phyloP scores from a whole-genome alignment of 2,888 invertebrate species.

The Frankliniella fusca region DNA sequence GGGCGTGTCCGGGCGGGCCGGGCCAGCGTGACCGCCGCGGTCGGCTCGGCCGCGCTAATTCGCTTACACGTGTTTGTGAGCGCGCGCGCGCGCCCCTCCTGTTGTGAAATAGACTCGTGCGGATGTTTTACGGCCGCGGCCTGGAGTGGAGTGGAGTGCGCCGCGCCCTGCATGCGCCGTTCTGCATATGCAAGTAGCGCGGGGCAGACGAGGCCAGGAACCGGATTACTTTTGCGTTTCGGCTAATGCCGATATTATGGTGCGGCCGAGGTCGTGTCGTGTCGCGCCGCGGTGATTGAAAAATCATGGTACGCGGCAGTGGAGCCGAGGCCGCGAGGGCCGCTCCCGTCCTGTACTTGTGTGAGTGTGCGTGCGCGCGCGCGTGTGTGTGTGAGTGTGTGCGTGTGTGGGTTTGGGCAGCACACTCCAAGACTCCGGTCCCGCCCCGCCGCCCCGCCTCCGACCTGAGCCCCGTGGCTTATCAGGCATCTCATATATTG shows the following conservation, averaged over 20 bases:
- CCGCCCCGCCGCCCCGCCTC: too few relatives aligned
- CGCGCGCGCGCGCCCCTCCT: background rate
- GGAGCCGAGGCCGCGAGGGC: background rate
- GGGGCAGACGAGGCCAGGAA: too few relatives aligned
- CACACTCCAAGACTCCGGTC: too few relatives aligned
- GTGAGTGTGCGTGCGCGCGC: too few relatives aligned
- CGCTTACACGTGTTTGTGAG: conserved; percentile 9
- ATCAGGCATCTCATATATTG: too few relatives aligned
- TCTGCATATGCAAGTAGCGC: too few relatives aligned
- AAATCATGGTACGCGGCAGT: too few relatives aligned
- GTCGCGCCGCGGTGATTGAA: background rate
- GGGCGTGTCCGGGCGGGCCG: background rate
- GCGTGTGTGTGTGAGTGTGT: too few relatives aligned
- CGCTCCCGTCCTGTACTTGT: too few relatives aligned
- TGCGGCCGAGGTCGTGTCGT: background rate
- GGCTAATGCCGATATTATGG: background rate
- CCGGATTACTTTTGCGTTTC: background rate
- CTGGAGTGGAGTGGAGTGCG: background rate
- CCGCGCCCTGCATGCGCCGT: too few relatives aligned
- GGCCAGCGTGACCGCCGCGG: background rate
- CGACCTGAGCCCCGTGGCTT: too few relatives aligned
- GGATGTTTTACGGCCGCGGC: background rate
- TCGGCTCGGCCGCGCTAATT: conserved; percentile 8
- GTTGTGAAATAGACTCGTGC: background rate
- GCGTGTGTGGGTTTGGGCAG: too few relatives aligned